Percentiles rank a stretch among this genome's conserved stretches.
phyloP scores from a whole-genome alignment of 1,140 invertebrate species.

The Drosophila sucinea region DNA sequence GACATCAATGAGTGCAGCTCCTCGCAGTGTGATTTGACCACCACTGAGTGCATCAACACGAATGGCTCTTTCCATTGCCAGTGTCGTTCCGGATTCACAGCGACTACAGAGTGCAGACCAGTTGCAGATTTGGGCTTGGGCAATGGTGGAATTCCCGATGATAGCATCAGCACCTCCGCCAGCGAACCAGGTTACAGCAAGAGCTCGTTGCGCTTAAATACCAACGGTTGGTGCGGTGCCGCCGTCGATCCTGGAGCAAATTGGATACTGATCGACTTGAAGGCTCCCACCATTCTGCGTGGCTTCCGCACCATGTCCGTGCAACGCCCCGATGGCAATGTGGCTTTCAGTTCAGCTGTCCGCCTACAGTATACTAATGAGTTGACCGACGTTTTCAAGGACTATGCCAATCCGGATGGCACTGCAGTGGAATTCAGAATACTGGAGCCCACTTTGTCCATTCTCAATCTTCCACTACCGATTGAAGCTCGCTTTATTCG shows the following conservation, averaged over 20 bases:
- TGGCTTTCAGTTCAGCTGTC: conserved; percentile 94
- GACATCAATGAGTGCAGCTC: conserved; percentile 97
- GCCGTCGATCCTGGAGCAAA: conserved; percentile 92
- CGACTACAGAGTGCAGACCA: conserved; percentile 94
- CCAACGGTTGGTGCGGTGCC: conserved; percentile 94
- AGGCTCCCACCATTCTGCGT: conserved; percentile 94
- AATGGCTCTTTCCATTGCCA: conserved; percentile 96
- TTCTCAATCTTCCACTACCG: conserved; percentile 94
- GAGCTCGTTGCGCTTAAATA: conserved; percentile 92
- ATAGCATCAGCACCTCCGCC: conserved; percentile 93
- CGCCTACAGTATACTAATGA: conserved; percentile 94
- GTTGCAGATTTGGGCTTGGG: conserved; percentile 94
- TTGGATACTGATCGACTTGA: conserved; percentile 94
- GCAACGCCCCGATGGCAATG: conserved; percentile 88
- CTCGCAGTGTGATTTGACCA: conserved; percentile 94
- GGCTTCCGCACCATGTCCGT: conserved; percentile 96
- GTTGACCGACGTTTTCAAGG: conserved; percentile 93
- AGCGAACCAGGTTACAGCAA: conserved; percentile 92
- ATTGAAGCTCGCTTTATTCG: conserved; percentile 95
- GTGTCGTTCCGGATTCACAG: conserved; percentile 92
- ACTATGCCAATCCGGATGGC: conserved; percentile 95
- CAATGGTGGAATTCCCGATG: conserved; percentile 94
- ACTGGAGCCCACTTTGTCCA: conserved; percentile 92
- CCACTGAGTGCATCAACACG: conserved; percentile 95
- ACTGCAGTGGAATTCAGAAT: conserved; percentile 96